Conservation (phyloP, 2,888 invertebrate species). For the Torymus tubicola region DNA sequence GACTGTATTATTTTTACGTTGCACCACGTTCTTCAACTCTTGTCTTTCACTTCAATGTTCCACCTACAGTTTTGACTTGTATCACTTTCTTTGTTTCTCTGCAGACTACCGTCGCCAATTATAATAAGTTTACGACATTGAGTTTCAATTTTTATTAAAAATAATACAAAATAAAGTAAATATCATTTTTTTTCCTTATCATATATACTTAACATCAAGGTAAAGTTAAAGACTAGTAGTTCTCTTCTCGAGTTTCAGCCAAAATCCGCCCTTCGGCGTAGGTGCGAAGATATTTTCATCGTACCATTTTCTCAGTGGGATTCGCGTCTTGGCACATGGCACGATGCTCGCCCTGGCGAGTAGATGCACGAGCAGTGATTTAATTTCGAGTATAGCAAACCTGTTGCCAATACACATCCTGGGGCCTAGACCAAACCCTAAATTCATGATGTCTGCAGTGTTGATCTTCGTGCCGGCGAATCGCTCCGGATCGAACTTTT, state of each 20-base stretch:
- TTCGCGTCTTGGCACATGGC: constrained; percentile 73
- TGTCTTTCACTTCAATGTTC: too few species aligned
- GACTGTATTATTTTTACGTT: too few species aligned
- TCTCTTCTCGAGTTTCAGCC: constrained; percentile 35
- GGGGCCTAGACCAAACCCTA: constrained; percentile 68
- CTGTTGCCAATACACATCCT: constrained; percentile 71
- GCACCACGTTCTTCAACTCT: too few species aligned
- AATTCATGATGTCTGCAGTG: constrained; percentile 54
- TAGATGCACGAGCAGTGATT: constrained; percentile 64
- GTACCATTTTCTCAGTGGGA: constrained; percentile 69
- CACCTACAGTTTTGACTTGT: too few species aligned
- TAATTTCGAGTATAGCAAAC: constrained; percentile 73
- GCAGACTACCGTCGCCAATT: too few species aligned
- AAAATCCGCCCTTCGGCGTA: constrained; percentile 24
- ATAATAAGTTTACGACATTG: too few species aligned
- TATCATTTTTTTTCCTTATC: too few species aligned
- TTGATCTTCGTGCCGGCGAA: constrained; percentile 57
- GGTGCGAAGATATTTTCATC: constrained; percentile 23
- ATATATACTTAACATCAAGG: neutral
- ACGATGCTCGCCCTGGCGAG: constrained; percentile 60
- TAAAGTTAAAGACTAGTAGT: neutral
- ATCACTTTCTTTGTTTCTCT: too few species aligned
- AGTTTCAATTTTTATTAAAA: too few species aligned
- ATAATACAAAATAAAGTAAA: too few species aligned
- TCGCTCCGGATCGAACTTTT: constrained; percentile 74